Base-by-base conservation (phyloP, 2,113 vertebrate genomes). In the Strigops habroptila region DNA sequence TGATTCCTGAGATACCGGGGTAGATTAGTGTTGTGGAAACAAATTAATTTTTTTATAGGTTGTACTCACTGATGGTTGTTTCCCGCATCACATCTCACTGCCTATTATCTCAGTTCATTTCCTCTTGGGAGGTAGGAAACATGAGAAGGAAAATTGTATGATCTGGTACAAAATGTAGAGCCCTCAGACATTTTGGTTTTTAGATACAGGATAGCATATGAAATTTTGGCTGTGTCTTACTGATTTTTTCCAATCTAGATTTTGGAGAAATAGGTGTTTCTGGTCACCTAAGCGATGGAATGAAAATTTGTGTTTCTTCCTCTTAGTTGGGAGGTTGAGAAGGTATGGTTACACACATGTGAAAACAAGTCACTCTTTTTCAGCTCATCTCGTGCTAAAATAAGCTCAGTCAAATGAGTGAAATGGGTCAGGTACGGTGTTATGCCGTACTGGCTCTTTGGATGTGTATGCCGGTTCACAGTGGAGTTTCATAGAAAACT, bases 401-500 rank as follows among this genome's bases (percentile, higher is more conserved):
- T 90, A 83, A 94, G 46, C 71, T 64, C 28, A 70, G 71, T 60
- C 12, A 51, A 51, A 75, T 44, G 91, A 27, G 51, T 95, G 88
- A 91, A 94, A 63, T 82, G 91, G 88, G 51, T 88, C 76, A 48
- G 82, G 68, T 57, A 39, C 19, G 27, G 31, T 2, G 2, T 82
- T 93, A 43, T 0, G 0, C 48, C 25, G 5, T n/a, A 4, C 18
- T 62, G 67, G 27, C 37, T 77, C 57, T 80, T 79, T 0, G 7
- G 43, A 37, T 0, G 0, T 3, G 2, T 30, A 23, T 30, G 18
- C 44, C 76, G 13, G 14, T 62, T 88, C 1, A 2, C 0, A 1
- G 28, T 53, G 68, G 63, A 70, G 53, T 77, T 93, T 74, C 53
- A 28, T 53, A 63, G 59, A 55, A 62, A 41, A n/a, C 48, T 80